Evolutionary conservation across 2,797 vertebrate species (phyloP).

Genomic region (Eleutherodactylus coqui): DNA sequence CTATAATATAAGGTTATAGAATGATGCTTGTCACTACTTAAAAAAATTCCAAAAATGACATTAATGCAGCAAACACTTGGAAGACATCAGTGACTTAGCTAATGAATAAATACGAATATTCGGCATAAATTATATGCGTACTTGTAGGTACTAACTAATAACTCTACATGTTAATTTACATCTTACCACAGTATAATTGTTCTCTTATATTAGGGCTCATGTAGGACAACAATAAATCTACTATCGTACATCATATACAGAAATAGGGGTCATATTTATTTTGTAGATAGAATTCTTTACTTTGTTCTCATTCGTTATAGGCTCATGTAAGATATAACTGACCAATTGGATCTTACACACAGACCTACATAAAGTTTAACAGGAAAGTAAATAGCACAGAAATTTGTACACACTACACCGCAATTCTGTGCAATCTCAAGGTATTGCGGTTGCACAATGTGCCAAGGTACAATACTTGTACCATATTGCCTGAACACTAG

Average conservation of each 20-base stretch:
- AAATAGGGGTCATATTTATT: background rate
- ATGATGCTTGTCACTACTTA: background rate
- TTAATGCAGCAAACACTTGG: background rate
- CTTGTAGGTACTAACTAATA: slow-evolving; percentile 55
- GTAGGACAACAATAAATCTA: background rate
- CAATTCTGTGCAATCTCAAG: too few relatives aligned
- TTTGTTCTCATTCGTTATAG: background rate
- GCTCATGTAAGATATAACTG: too few relatives aligned
- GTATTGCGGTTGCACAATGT: too few relatives aligned
- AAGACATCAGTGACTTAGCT: slow-evolving; percentile 49
- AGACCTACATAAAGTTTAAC: too few relatives aligned
- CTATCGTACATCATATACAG: background rate
- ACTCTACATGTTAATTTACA: slow-evolving; percentile 45
- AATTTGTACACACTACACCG: too few relatives aligned
- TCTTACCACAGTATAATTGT: slow-evolving; percentile 18
- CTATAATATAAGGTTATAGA: background rate
- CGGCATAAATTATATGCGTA: slow-evolving; percentile 70
- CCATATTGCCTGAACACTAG: too few relatives aligned
- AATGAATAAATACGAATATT: slow-evolving; percentile 72
- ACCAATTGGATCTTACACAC: too few relatives aligned
- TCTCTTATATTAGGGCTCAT: background rate
- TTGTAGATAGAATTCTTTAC: background rate
- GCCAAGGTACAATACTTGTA: too few relatives aligned
- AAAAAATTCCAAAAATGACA: background rate
- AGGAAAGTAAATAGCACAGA: too few relatives aligned